Evolutionary conservation across 2,888 invertebrate species (phyloP), one percentile per base, ranked within the genome.

Genomic region (Ditula angustiorana): DNA sequence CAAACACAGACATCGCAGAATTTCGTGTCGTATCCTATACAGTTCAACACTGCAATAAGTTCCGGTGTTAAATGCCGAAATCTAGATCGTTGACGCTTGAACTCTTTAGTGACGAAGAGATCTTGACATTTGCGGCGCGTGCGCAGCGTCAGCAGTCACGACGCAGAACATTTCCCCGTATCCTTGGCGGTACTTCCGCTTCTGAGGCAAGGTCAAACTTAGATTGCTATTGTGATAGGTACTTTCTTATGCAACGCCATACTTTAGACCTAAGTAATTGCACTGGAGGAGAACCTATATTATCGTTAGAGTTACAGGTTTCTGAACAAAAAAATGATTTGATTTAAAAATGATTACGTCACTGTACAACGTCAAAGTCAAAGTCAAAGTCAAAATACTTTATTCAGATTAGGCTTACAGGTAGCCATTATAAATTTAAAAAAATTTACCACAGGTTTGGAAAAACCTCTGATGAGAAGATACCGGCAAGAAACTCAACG

Each of bases 41-140:
- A 21, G 16, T 53, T 41, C 24, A 16, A 37, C 41, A n/a, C 57
- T 26, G 35, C 23, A 11, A 37, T 30, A 19, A 33, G 52, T 57
- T 41, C 61, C 61, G 61, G 65, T 59, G 58, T 58, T 64, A 28
- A 63, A 62, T 66, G 61, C 63, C 60, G 53, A 61, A 69, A 74
- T 76, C 68, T 70, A 63, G 68, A 69, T 67, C 71, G 68, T 70
- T 74, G 68, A 57, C 69, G 67, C 71, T 74, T 71, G 68, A 73
- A 69, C 68, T 66, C 26, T 55, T 52, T 49, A 44, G 69, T 79
- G 75, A 80, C 76, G 74, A 80, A 69, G 73, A 81, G 78, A 73
- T 85, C 84, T 86, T 89, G 88, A 88, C 88, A 90, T 89, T 88
- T 79, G 77, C 67, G 73, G 58, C 74, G 77, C 81, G 77, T 78